phyloP scores from a whole-genome alignment of 2,888 invertebrate genomes.

The Machimus atricapillus region DNA sequence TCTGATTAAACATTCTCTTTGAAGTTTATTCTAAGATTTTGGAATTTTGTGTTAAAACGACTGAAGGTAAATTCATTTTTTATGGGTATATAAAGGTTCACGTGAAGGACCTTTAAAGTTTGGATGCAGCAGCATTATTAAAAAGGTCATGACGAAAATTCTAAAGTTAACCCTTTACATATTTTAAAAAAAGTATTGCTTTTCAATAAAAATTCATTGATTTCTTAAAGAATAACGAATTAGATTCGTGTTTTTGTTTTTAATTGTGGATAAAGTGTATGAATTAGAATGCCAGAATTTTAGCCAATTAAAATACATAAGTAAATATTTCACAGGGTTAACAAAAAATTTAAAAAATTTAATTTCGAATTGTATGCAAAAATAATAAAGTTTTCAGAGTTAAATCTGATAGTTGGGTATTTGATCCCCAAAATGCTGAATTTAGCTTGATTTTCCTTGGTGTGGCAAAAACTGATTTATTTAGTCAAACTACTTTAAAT shows the following conservation, averaged over 20 bases:
- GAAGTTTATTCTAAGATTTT: not conserved
- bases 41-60: not conserved
- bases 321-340: not conserved
- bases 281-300: not conserved
- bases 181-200: no score
- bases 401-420: no score
- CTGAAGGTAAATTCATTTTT: not conserved
- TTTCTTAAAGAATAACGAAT: no score
- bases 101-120: not conserved
- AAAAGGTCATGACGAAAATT: not conserved
- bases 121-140: not conserved
- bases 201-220: no score
- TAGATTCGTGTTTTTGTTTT: no score
- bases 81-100: not conserved
- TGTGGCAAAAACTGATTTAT: not conserved
- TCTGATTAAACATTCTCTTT: conserved; percentile 4
- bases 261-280: no score
- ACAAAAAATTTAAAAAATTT: not conserved
- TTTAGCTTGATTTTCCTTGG: not conserved
- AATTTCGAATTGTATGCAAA: not conserved
- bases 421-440: not conserved
- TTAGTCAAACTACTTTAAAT: not conserved
- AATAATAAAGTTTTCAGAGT: no score
- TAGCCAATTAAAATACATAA: not conserved
- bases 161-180: not conserved